These are phyloP conservation scores for Crotophaga sulcirostris DNA, from an alignment of 2,113 vertebrate genomes.

Conservation along the genomic window DNA sequence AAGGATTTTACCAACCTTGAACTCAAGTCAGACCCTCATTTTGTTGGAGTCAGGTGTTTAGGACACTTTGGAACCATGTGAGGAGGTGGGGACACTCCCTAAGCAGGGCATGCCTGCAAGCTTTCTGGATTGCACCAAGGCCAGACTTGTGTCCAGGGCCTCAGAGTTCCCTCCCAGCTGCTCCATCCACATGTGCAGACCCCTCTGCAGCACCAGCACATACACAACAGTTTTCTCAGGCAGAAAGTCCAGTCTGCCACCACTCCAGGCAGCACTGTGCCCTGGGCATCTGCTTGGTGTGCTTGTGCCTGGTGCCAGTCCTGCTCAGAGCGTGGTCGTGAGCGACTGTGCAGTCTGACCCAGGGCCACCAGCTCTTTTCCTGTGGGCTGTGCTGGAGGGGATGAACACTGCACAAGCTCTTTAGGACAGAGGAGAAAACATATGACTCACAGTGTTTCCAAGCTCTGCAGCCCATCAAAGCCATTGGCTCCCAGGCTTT, in stretches of 20 bases:
- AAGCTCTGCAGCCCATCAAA: slow-evolving; percentile 91
- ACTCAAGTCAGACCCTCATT: background rate
- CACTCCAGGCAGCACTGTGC: too few relatives aligned
- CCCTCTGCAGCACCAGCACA: background rate
- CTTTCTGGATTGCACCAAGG: background rate
- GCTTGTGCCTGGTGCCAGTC: background rate
- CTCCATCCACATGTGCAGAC: background rate
- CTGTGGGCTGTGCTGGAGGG: background rate
- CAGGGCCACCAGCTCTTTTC: background rate
- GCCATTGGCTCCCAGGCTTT: slow-evolving; percentile 85
- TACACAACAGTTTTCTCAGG: background rate
- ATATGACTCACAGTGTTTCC: slow-evolving; percentile 92
- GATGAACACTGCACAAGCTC: rapidly evolving
- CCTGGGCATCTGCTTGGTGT: background rate
- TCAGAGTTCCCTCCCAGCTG: background rate
- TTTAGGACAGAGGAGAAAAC: background rate
- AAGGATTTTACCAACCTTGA: background rate
- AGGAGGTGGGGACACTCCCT: background rate
- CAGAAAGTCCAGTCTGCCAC: background rate
- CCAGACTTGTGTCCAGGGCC: background rate
- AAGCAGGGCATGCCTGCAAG: background rate
- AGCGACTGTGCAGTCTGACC: rapidly evolving
- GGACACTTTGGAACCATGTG: background rate
- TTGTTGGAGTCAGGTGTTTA: background rate
- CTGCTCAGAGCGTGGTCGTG: background rate